Conservation (phyloP, 2,113 vertebrate species). For the Probosciger aterrimus region DNA sequence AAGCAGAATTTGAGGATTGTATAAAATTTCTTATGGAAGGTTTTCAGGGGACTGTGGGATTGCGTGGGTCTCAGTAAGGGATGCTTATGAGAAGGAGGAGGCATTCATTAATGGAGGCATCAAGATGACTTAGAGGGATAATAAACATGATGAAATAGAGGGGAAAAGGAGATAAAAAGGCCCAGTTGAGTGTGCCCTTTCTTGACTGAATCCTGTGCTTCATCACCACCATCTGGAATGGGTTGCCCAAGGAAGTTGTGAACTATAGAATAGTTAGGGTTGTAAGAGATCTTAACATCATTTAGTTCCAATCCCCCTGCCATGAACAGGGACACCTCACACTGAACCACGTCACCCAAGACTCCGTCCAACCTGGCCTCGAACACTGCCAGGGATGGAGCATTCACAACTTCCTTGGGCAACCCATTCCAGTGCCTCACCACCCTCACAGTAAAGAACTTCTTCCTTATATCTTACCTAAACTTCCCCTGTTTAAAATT, state of each 20-base stretch:
- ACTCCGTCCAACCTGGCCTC: not conserved
- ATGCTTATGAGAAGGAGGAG: not conserved
- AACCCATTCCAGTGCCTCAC: not conserved
- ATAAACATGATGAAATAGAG: not conserved
- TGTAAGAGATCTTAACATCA: not conserved
- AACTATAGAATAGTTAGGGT: not conserved
- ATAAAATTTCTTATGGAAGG: rapidly evolving
- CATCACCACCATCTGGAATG: not conserved
- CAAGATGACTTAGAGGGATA: not conserved
- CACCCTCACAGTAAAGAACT: not conserved
- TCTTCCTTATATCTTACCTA: not conserved
- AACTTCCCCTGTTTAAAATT: not conserved
- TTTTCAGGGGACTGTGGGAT: not conserved
- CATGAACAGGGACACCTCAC: not conserved
- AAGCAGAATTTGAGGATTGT: not conserved
- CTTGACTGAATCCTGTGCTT: not conserved
- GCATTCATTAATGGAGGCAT: not conserved
- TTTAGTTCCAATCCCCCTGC: not conserved
- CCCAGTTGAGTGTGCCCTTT: not conserved
- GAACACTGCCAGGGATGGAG: not conserved
- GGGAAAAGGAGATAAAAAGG: not conserved
- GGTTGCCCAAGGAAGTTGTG: not conserved
- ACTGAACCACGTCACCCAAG: not conserved
- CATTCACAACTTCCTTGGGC: not conserved
- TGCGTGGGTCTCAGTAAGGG: not conserved